Conservation (phyloP, 2,888 invertebrate species). For the Ichneumon xanthorius region DNA sequence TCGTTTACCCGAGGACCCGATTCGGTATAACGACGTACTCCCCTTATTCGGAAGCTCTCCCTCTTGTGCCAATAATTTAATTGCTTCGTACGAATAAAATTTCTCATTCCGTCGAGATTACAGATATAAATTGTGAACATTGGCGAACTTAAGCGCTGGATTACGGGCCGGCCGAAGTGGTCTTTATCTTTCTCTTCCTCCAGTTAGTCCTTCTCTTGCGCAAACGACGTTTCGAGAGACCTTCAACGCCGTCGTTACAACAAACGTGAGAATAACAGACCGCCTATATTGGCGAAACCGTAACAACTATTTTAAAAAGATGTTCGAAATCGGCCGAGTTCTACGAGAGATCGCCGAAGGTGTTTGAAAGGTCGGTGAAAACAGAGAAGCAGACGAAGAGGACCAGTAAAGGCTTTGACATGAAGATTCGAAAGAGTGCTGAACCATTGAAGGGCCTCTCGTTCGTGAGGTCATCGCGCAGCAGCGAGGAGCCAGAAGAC, state of each 20-base stretch:
- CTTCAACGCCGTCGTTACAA: slow-evolving; percentile 2
- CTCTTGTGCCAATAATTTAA: slow-evolving; percentile 33
- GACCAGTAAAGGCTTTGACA: slow-evolving; percentile 18
- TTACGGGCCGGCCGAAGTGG: not conserved
- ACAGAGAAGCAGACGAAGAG: slow-evolving; percentile 34
- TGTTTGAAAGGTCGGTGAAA: not conserved
- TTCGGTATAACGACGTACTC: slow-evolving; percentile 31
- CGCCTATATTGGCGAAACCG: not conserved
- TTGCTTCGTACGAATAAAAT: slow-evolving; percentile 23
- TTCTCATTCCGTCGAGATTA: not conserved
- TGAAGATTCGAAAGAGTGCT: slow-evolving; percentile 21
- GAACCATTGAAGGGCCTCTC: slow-evolving; percentile 31
- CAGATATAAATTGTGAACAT: slow-evolving; percentile 8
- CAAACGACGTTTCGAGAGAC: not conserved
- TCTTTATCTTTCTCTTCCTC: not conserved
- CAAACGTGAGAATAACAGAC: not conserved
- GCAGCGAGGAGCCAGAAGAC: slow-evolving; percentile 25
- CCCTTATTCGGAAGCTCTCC: not conserved
- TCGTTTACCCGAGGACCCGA: slow-evolving; percentile 28
- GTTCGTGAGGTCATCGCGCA: slow-evolving; percentile 38
- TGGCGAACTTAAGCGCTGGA: not conserved
- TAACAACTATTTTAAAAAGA: not conserved
- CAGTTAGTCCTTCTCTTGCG: not conserved
- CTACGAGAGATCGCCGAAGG: not conserved
- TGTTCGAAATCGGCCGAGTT: not conserved